These are phyloP conservation scores for Hylaeus volcanicus DNA, from an alignment of 1,140 invertebrate genomes.

Conservation along the genomic window DNA sequence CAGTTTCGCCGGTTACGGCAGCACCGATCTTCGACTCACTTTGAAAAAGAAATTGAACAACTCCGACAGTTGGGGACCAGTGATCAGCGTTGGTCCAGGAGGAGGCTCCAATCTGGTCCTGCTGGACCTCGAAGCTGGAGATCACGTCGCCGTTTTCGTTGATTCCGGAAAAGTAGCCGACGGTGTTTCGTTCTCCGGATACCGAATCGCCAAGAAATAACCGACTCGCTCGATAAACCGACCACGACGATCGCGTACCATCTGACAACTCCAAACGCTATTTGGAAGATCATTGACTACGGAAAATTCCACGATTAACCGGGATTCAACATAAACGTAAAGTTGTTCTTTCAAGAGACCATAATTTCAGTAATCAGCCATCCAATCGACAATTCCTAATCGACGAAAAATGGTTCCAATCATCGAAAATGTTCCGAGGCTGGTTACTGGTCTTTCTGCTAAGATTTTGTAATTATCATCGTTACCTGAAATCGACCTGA, in stretches of 20 bases:
- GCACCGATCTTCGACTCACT: conserved; percentile 70
- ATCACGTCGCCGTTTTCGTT: conserved; percentile 77
- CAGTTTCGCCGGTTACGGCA: conserved; percentile 78
- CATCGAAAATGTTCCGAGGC: background rate
- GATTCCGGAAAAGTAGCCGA: conserved; percentile 71
- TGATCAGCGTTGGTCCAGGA: conserved; percentile 70
- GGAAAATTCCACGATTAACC: background rate
- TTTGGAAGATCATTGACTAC: background rate
- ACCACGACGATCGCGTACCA: background rate
- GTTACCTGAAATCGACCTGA: conserved; percentile 21
- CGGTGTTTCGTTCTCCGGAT: conserved; percentile 77
- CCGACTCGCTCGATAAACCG: background rate
- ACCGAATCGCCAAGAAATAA: conserved; percentile 78
- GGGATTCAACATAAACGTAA: background rate
- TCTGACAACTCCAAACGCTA: background rate
- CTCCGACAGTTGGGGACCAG: conserved; percentile 72
- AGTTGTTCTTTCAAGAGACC: background rate
- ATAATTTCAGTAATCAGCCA: background rate
- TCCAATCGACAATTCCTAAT: background rate
- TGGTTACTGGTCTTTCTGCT: background rate
- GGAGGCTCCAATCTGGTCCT: conserved; percentile 78
- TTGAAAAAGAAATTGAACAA: conserved; percentile 75
- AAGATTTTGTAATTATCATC: background rate
- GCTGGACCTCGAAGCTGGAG: conserved; percentile 74
- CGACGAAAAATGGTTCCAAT: background rate